Evolutionary conservation across 2,113 vertebrate species (phyloP).

Genomic region (Lepisosteus oculatus): DNA sequence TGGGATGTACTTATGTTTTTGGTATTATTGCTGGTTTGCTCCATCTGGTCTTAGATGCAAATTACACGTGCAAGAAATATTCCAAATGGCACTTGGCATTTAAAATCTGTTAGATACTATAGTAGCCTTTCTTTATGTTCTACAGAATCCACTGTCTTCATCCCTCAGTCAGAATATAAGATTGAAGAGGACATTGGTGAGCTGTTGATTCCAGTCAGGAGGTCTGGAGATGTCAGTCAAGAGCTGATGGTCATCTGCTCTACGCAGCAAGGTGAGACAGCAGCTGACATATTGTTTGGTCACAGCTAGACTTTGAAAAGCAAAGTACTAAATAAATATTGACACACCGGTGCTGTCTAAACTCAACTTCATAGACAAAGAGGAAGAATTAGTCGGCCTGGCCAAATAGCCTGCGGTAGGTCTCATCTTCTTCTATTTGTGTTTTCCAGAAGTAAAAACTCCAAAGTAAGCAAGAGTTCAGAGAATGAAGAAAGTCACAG

Average conservation of each 20-base stretch:
- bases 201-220: conserved; percentile 69
- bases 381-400: no score
- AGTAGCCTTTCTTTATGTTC: conserved; percentile 15
- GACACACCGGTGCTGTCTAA: no score
- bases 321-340: no score
- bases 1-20: no score
- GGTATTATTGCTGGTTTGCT: no score
- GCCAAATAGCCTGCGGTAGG: neutral
- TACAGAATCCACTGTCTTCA: conserved; percentile 79
- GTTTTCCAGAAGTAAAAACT: neutral
- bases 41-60: no score
- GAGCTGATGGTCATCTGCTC: conserved; percentile 78
- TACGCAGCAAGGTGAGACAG: conserved; percentile 71
- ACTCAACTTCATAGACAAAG: no score
- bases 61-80: no score
- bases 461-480: neutral
- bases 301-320: no score
- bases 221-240: conserved; percentile 74
- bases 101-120: neutral
- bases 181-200: conserved; percentile 77
- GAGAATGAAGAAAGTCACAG: no score
- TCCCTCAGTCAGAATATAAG: conserved; percentile 73
- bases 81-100: neutral
- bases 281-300: neutral
- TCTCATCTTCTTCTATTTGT: neutral